Percentiles rank a stretch among this genome's conserved stretches.
Conservation (phyloP, 2,797 vertebrate species). For the Cynopterus sphinx region DNA sequence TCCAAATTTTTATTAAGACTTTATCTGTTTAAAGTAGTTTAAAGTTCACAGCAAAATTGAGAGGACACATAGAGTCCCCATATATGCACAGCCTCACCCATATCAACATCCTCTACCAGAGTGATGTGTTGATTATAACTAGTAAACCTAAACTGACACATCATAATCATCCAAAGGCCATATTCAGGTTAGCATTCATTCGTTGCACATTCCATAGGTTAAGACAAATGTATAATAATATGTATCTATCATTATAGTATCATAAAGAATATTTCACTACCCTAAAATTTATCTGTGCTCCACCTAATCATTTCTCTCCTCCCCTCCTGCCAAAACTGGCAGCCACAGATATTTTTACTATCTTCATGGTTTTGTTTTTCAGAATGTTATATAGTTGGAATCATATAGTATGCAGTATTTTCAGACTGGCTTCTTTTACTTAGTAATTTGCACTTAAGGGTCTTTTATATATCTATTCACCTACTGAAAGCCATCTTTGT, state of each 20-base stretch:
- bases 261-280: background rate
- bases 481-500: background rate
- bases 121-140: background rate
- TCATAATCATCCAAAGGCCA: background rate
- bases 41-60: background rate
- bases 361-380: background rate
- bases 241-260: background rate
- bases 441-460: background rate
- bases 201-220: background rate
- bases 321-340: background rate
- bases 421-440: background rate
- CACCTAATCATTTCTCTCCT: background rate
- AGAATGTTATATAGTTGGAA: background rate
- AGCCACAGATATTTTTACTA: background rate
- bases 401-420: background rate
- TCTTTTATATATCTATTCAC: background rate
- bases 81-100: background rate
- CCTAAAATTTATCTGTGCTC: background rate
- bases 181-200: background rate
- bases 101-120: background rate
- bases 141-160: background rate
- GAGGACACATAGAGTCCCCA: background rate
- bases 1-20: background rate
- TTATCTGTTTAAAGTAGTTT: background rate
- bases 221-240: background rate